Evolutionary conservation across 2,113 vertebrate species (phyloP).

Genomic region (Ardeotis arabs): DNA sequence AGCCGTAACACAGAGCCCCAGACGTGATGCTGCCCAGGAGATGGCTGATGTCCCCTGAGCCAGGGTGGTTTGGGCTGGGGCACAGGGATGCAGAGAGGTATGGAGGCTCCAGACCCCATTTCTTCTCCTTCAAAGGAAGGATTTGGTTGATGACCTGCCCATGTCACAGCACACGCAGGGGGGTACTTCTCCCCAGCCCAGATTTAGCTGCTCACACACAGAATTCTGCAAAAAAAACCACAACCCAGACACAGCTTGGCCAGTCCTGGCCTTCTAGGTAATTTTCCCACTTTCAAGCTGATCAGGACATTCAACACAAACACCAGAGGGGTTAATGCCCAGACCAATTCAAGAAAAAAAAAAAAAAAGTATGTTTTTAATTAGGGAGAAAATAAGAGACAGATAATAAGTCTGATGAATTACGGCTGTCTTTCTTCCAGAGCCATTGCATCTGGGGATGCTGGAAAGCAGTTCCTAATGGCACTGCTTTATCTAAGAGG

Average conservation of each 20-base stretch:
- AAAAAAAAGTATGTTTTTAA: conserved; percentile 2
- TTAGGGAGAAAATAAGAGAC: conserved; percentile 28
- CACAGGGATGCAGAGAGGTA: not conserved
- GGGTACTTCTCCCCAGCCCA: not conserved
- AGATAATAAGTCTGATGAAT: conserved; percentile 33
- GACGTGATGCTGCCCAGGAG: not conserved
- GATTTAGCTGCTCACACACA: not conserved
- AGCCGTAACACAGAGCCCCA: not conserved
- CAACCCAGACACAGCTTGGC: not conserved
- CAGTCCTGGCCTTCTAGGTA: not conserved
- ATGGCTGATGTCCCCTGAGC: not conserved
- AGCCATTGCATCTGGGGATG: conserved; percentile 37
- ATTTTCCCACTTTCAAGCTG: not conserved
- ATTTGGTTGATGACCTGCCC: not conserved
- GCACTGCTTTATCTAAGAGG: conserved; percentile 44
- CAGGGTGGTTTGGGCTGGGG: not conserved
- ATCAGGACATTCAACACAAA: not conserved
- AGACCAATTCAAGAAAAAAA: not conserved
- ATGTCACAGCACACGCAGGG: accelerated
- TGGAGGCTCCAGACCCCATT: not conserved
- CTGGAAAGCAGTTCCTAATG: conserved; percentile 49
- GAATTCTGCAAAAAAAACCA: not conserved
- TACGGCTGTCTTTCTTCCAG: not conserved
- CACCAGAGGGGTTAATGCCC: not conserved
- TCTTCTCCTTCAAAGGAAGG: not conserved